These are phyloP conservation scores for Hypolimnas misippus DNA, from an alignment of 2,888 invertebrate species.

Conservation along the genomic window DNA sequence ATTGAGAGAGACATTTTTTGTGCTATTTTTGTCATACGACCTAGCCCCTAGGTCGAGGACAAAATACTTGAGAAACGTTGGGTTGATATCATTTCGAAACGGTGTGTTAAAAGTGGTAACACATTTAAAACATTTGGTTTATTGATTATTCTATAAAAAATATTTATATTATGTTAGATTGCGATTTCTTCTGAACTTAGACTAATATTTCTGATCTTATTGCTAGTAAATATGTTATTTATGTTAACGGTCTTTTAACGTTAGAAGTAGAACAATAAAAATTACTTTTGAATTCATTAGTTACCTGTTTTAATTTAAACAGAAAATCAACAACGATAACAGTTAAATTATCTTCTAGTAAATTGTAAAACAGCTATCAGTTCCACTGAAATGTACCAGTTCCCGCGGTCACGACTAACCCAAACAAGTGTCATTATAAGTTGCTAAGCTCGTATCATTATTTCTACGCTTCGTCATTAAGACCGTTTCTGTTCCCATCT, in stretches of 20 bases:
- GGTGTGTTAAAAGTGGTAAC: background rate
- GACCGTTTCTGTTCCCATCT: conserved; percentile 34
- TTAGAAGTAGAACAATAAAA: too few species aligned
- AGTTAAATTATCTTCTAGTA: background rate
- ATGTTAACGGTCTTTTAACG: too few species aligned
- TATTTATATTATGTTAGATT: too few species aligned
- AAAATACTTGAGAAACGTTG: conserved; percentile 20
- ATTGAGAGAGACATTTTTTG: conserved; percentile 45
- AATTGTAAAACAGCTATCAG: conserved; percentile 5
- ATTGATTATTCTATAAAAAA: too few species aligned
- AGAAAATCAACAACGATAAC: background rate
- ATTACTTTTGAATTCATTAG: too few species aligned
- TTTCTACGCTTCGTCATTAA: conserved; percentile 36
- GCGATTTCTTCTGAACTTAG: too few species aligned
- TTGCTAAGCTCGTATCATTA: conserved; percentile 38
- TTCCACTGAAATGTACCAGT: conserved; percentile 22
- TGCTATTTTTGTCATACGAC: conserved; percentile 39
- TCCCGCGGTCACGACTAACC: conserved; percentile 40
- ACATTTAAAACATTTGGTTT: background rate
- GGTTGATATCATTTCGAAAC: background rate
- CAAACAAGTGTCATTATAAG: conserved; percentile 41
- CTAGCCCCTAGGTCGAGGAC: conserved; percentile 37
- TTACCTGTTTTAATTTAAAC: background rate
- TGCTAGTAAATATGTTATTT: too few species aligned
- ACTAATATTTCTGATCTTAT: too few species aligned